Conservation (phyloP, 2,797 vertebrate genomes). For the Anas acuta region DNA sequence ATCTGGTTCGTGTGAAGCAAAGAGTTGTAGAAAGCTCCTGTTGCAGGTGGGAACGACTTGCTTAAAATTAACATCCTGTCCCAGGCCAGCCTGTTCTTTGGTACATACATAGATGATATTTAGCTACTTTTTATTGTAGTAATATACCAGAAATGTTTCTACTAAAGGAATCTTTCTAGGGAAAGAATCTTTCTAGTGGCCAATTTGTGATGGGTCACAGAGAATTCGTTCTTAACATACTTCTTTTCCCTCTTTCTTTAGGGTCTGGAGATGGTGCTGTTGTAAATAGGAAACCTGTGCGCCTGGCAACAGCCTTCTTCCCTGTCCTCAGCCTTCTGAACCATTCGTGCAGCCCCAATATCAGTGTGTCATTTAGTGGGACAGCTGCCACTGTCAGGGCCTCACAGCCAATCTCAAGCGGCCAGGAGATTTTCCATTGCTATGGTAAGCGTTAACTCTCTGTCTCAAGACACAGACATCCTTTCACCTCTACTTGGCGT, state of each 20-base stretch:
- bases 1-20: not conserved
- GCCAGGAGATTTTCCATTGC: conserved; percentile 93
- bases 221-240: conserved; percentile 8
- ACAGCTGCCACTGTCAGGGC: conserved; percentile 82
- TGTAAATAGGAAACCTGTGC: conserved; percentile 80
- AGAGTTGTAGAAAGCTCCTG: not conserved
- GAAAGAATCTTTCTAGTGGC: too few species aligned
- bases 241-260: conserved; percentile 56
- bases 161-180: not conserved
- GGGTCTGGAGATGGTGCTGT: conserved; percentile 75
- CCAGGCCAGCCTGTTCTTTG: not conserved
- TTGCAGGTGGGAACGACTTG: not conserved
- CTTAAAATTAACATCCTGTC: not conserved
- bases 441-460: conserved; percentile 83
- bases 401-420: conserved; percentile 78
- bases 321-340: conserved; percentile 92
- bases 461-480: not conserved
- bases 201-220: not conserved
- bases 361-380: conserved; percentile 84
- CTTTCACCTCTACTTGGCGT: not conserved
- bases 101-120: not conserved
- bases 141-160: not conserved
- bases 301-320: conserved; percentile 91
- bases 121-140: not conserved
- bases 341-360: conserved; percentile 94